Evolutionary conservation across 2,888 invertebrate species (phyloP), one percentile per base, ranked within the genome.

Genomic region (Drosophila ezoana): DNA sequence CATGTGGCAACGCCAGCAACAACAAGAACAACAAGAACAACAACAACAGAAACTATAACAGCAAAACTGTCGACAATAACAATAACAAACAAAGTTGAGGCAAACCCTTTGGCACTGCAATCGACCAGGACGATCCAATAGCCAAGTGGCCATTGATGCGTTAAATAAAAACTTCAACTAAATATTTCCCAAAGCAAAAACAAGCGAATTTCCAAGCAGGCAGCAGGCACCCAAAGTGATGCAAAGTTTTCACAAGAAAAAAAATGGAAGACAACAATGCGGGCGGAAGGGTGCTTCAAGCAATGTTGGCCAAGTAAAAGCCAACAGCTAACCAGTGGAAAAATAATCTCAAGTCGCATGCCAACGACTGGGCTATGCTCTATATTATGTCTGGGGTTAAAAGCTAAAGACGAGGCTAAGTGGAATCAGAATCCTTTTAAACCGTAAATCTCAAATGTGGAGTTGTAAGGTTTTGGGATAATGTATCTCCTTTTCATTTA

Each of bases 151-250:
- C 67, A 81, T 76, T 71, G 82, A 85, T 81, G 81, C 81, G 81
- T 85, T 81, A 81, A 85, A 85, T 82, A 81, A 82, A 82, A 80
- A 81, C 74, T 84, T 80, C 85, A 81, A 68, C 85, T 84, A 81
- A 80, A 80, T 81, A 81, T 81, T 81, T 66, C 64, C 20, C 63
- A 64, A 66, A 64, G 62, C 76, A 68, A 84, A 78, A 78, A 84
- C 85, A 68, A 78, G 35, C 37, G 23, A 10, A 33, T 20, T 61
- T 53, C 14, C 40, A 44, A 47, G 49, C 32, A 45, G 43, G 16
- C 14, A 56, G 32, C 35, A 18, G 49, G 20, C 38, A 28, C 20
- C 41, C 35, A 67, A 76, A 77, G 54, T 77, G 64, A 74, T 69
- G 69, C 77, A 69, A 69, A 77, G 62, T 74, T 81, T 63, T 54